phyloP scores from a whole-genome alignment of 2,888 invertebrate genomes.

The Athalia rosae region DNA sequence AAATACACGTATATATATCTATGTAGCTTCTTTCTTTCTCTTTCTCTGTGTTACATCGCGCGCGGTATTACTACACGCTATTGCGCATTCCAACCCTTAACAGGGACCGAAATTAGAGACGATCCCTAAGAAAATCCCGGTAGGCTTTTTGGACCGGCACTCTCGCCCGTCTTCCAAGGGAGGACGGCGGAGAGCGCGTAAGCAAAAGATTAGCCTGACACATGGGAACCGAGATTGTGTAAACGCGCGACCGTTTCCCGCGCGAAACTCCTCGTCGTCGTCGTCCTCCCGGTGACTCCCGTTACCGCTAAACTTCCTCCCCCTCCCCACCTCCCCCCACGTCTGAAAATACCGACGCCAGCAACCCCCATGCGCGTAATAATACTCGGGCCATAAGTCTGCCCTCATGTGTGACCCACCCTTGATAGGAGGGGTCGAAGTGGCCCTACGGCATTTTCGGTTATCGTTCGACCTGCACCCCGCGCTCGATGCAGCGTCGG shows the following conservation, averaged over 20 bases:
- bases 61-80: too few species aligned
- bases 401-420: constrained; percentile 38
- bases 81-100: too few species aligned
- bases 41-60: too few species aligned
- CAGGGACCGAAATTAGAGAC: too few species aligned
- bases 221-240: constrained; percentile 62
- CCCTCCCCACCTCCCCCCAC: background rate
- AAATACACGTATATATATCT: too few species aligned
- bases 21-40: too few species aligned
- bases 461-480: constrained; percentile 42
- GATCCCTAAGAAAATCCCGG: too few species aligned
- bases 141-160: background rate
- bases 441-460: constrained; percentile 30
- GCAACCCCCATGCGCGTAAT: constrained; percentile 13
- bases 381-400: constrained; percentile 36
- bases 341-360: background rate
- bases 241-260: constrained; percentile 27
- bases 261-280: too few species aligned
- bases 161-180: constrained; percentile 53
- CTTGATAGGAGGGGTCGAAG: constrained; percentile 18
- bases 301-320: background rate
- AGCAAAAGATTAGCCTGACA: constrained; percentile 64
- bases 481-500: background rate
- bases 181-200: constrained; percentile 53
- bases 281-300: background rate